Percentiles rank a stretch among this genome's conserved stretches.
Conservation (phyloP, 1,140 invertebrate genomes). For the Cydia amplana region DNA sequence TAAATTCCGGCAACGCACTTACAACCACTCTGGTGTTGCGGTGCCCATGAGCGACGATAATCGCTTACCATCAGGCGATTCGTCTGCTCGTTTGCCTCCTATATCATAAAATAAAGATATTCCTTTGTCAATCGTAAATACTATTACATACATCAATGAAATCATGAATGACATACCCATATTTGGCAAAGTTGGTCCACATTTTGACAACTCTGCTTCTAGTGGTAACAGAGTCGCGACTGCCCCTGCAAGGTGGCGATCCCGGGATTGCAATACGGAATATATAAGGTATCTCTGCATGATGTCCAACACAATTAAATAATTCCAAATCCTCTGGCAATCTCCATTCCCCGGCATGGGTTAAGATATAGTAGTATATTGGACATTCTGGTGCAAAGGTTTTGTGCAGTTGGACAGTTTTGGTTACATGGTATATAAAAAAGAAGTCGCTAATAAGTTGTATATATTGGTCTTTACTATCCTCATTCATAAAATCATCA, state of each 20-base stretch:
- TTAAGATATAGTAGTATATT: conserved; percentile 67
- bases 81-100: too few relatives aligned
- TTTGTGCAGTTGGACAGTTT: conserved; percentile 58
- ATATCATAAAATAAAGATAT: too few relatives aligned
- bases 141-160: too few relatives aligned
- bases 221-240: conserved; percentile 59
- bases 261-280: conserved; percentile 53
- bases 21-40: too few relatives aligned
- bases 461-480: conserved; percentile 59
- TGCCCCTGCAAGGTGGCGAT: conserved; percentile 50
- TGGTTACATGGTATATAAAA: conserved; percentile 66
- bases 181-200: conserved; percentile 76
- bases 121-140: too few relatives aligned
- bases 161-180: conserved; percentile 52
- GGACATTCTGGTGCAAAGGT: conserved; percentile 54
- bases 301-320: conserved; percentile 57
- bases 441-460: conserved; percentile 67
- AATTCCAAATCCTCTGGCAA: conserved; percentile 52
- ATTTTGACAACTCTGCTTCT: conserved; percentile 62
- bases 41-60: too few relatives aligned
- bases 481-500: conserved; percentile 47
- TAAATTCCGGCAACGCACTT: too few relatives aligned
- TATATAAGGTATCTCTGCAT: conserved; percentile 59
- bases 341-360: conserved; percentile 61
- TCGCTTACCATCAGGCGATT: too few relatives aligned